phyloP scores from a whole-genome alignment of 2,113 vertebrate species.

The Sapajus apella region DNA sequence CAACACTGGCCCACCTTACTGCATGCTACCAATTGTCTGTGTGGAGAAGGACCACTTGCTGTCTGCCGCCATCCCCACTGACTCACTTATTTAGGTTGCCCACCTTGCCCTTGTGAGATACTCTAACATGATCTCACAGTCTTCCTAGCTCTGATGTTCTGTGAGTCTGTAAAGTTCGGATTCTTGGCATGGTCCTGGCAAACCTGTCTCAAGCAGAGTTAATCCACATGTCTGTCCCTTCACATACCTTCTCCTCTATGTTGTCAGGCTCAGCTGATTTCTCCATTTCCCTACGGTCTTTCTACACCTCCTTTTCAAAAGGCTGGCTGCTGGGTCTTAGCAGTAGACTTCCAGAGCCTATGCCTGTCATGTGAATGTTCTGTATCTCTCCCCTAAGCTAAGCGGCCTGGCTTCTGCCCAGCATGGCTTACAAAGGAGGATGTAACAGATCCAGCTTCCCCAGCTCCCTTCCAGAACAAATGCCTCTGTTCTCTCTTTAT shows the following conservation, averaged over 20 bases:
- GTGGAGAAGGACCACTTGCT: background rate
- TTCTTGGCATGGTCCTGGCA: background rate
- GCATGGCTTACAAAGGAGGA: background rate
- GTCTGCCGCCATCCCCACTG: background rate
- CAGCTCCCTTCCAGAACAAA: constrained; percentile 14
- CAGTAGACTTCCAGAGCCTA: background rate
- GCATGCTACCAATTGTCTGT: background rate
- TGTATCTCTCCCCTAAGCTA: background rate
- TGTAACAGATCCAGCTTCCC: background rate
- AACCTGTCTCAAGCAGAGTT: background rate
- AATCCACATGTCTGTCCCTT: background rate
- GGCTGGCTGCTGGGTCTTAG: background rate
- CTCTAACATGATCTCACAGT: background rate
- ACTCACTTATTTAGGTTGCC: background rate
- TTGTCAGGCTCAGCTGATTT: background rate
- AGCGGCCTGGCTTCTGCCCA: background rate
- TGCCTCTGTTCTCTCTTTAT: constrained; percentile 5
- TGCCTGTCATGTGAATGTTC: background rate
- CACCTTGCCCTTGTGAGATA: background rate
- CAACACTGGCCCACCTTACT: background rate
- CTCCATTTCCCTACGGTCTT: background rate
- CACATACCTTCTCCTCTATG: background rate
- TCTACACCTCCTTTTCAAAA: background rate
- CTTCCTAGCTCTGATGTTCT: background rate
- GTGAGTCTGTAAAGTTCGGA: background rate